Conservation (phyloP, 2,797 vertebrate species). For the Chaetodon trifasciatus region DNA sequence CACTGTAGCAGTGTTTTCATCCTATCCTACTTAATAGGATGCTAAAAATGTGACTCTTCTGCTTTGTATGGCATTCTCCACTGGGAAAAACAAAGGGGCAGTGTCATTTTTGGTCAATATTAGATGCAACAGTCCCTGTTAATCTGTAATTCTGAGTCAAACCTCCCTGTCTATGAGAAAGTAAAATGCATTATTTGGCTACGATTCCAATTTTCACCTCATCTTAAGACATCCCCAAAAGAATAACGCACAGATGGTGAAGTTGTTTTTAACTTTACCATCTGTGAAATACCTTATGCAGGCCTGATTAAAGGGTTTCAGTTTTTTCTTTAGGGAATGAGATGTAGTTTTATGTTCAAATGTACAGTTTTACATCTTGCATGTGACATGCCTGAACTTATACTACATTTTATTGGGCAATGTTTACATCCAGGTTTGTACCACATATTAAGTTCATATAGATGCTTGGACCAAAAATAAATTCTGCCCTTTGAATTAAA, state of each 20-base stretch:
- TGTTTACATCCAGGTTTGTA: too few species aligned
- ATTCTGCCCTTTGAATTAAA: not conserved
- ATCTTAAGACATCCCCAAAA: not conserved
- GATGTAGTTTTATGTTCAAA: not conserved
- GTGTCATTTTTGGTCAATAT: not conserved
- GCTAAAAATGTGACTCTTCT: not conserved
- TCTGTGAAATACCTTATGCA: conserved; percentile 2
- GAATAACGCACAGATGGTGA: not conserved
- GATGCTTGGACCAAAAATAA: not conserved
- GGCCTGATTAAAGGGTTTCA: not conserved
- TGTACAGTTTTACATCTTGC: not conserved
- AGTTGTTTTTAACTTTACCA: not conserved
- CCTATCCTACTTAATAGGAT: not conserved
- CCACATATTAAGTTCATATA: not conserved
- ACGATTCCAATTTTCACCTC: not conserved
- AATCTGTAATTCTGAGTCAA: not conserved
- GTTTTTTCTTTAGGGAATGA: not conserved
- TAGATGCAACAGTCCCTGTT: not conserved
- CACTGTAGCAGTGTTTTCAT: not conserved
- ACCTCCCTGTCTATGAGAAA: not conserved
- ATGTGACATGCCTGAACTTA: not conserved
- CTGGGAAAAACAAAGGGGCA: not conserved
- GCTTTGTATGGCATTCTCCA: not conserved
- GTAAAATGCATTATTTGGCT: not conserved
- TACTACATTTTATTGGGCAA: not conserved